phyloP scores from a whole-genome alignment of 2,113 vertebrate species.

The Clarias magur region DNA sequence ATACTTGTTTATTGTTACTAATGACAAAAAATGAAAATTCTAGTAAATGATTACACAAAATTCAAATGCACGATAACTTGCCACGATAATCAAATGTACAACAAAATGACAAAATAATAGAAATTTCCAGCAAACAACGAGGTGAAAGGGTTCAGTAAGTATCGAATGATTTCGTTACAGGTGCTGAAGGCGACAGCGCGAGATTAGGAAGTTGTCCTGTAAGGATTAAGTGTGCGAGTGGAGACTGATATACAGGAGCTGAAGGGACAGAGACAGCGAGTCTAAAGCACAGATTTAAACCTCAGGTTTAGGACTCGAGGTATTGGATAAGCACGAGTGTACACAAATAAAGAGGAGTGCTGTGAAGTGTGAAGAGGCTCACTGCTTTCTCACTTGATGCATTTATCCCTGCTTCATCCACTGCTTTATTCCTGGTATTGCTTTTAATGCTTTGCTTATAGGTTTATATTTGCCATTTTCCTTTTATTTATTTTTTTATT shows the following conservation, averaged over 20 bases:
- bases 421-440: not conserved
- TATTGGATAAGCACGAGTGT: not conserved
- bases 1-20: not conserved
- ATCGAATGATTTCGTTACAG: not conserved
- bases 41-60: not conserved
- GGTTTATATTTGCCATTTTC: too few species aligned
- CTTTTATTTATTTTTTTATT: not conserved
- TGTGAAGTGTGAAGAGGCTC: not conserved
- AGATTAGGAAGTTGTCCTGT: not conserved
- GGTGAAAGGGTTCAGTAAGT: not conserved
- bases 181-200: not conserved
- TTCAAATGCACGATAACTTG: not conserved
- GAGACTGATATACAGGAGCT: not conserved
- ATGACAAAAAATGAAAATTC: not conserved
- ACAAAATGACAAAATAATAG: not conserved
- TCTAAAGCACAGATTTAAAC: not conserved
- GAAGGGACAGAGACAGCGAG: not conserved
- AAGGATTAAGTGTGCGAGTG: not conserved
- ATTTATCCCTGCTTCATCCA: not conserved
- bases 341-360: not conserved
- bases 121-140: not conserved
- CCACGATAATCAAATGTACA: not conserved
- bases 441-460: not conserved
- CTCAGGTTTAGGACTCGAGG: not conserved
- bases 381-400: not conserved